Percentiles rank a stretch among this genome's conserved stretches.
phyloP scores from a whole-genome alignment of 1,140 invertebrate species.

The Melitaea cinxia region DNA sequence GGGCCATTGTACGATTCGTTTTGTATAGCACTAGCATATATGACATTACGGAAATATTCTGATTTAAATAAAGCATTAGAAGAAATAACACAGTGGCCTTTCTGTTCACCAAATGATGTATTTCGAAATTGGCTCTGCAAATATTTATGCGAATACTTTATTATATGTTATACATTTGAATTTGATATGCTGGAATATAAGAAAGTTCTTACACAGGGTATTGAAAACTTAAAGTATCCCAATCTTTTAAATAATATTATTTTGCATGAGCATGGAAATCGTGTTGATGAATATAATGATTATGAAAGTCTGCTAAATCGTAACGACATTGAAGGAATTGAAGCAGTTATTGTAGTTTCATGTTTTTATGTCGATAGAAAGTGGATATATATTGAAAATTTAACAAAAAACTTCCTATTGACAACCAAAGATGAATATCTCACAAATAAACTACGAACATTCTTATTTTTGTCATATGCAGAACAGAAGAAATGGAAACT shows the following conservation, averaged over 20 bases:
- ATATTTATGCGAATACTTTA: background rate
- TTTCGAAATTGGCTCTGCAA: background rate
- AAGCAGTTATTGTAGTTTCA: background rate
- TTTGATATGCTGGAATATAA: background rate
- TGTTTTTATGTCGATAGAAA: too few relatives aligned
- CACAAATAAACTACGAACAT: too few relatives aligned
- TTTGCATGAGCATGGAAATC: background rate
- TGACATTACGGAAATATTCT: background rate
- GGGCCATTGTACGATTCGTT: background rate
- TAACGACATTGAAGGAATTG: background rate
- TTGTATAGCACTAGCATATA: background rate
- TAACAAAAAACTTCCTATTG: too few relatives aligned
- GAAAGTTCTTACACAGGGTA: background rate
- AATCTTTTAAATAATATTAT: background rate
- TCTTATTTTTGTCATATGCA: too few relatives aligned
- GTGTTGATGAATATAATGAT: background rate
- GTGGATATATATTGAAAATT: too few relatives aligned
- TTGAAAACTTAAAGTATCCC: background rate
- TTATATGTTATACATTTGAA: background rate
- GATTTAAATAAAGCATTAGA: background rate
- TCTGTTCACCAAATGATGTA: background rate
- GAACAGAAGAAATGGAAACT: background rate
- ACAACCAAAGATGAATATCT: too few relatives aligned
- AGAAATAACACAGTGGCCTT: background rate
- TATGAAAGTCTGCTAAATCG: background rate